Percentiles rank a stretch among this genome's conserved stretches.
Evolutionary conservation across 2,113 vertebrate species (phyloP).

Genomic region (Serinus canaria): DNA sequence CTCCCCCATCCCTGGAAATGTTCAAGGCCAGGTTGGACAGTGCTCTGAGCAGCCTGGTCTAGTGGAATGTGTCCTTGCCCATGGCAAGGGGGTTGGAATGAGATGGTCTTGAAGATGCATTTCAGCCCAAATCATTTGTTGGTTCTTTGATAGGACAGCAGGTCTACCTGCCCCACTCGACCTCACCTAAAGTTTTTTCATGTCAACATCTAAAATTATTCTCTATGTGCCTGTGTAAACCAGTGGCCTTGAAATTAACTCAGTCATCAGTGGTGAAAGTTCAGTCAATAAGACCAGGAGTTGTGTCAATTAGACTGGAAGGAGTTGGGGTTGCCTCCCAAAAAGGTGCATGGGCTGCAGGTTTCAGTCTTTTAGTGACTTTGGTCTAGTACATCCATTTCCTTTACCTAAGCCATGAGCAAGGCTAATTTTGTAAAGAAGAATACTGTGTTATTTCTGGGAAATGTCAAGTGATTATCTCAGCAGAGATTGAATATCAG

Average conservation of each 20-base stretch:
- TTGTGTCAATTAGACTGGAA: not conserved
- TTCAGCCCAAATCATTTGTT: not conserved
- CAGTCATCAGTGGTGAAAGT: rapidly evolving
- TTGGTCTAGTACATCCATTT: not conserved
- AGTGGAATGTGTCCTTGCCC: not conserved
- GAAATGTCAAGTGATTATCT: constrained; percentile 29
- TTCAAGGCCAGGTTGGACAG: not conserved
- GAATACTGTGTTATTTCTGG: not conserved
- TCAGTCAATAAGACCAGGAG: not conserved
- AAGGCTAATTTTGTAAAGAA: not conserved
- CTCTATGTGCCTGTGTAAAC: not conserved
- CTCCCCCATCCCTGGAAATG: not conserved
- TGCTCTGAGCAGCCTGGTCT: not conserved
- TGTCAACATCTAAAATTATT: not conserved
- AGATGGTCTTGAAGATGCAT: not conserved
- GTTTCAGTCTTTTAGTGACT: not conserved
- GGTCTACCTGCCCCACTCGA: not conserved
- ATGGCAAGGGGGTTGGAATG: not conserved
- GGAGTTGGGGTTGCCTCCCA: not conserved
- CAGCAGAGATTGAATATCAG: not conserved
- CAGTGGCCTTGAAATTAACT: not conserved
- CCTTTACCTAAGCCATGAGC: not conserved
- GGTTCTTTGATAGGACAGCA: rapidly evolving
- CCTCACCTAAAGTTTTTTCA: not conserved
- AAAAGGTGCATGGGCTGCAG: not conserved